Evolutionary conservation across 2,888 invertebrate species (phyloP), one percentile per base, ranked within the genome.

Genomic region (Prionchulus punctatus): DNA sequence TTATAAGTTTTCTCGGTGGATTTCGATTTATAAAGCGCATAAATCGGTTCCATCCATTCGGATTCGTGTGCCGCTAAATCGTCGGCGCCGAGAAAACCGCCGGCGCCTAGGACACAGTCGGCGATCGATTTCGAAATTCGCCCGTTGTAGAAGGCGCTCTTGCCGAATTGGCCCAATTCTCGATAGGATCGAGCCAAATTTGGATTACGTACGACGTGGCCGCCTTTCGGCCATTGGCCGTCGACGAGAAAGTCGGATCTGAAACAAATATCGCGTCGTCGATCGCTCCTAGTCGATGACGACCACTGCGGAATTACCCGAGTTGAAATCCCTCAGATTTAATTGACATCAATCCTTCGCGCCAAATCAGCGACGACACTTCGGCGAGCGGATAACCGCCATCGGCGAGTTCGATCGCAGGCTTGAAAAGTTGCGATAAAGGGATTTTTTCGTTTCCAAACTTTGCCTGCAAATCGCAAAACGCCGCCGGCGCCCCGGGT

Each of bases 31-130:
- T 54, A 56, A 31, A 12, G 12, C 2, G 27, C n/a, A 4, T 15
- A 53, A 2, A 53, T 15, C 15, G 56, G 56, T 25, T 31, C 52
- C 7, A 53, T 36, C 23, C 23, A 56, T 18, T n/a, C 15, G 4
- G 42, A 2, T 25, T 25, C 7, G 42, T 54, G 50, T 2, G 50
- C 42, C 2, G 56, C 56, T 51, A 56, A 53, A 26, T 56, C 56
- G 25, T 56, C 56, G 30, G 49, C 27, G 30, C 30, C 30, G 26
- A 49, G 21, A 15, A 30, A 27, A 2, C 53, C 53, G 4, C 53
- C 53, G 23, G 12, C 18, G 27, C 3, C 3, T 4, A 2, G 23
- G 26, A 36, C 18, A 18, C 12, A 7, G 15, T 54, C 23, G 21
- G 42, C 51, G 26, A 56, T 56, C n/a, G 30, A 30, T 21, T 27